Conservation (phyloP, 2,113 vertebrate genomes). For the Nematolebias whitei region DNA sequence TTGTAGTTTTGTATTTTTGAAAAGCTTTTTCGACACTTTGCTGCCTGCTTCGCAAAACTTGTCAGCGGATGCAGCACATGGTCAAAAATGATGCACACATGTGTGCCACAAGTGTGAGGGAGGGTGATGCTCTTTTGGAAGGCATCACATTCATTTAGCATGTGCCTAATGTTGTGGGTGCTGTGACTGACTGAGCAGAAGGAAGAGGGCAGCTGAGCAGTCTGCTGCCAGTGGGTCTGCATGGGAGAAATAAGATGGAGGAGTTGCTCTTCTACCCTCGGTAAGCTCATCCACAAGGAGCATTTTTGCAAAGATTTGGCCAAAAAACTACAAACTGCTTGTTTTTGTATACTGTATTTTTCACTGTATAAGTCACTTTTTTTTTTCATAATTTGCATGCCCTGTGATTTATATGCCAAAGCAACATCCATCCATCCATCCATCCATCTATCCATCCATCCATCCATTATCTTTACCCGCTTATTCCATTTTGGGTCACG, state of each 20-base stretch:
- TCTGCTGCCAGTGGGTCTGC: constrained; percentile 55
- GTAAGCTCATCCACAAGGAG: constrained; percentile 52
- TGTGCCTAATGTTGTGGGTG: constrained; percentile 37
- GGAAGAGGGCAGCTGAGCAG: constrained; percentile 47
- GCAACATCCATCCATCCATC: no score
- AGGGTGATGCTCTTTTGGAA: constrained; percentile 29
- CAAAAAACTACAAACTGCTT: constrained; percentile 45
- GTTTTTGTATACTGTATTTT: constrained; percentile 19
- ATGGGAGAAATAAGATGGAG: constrained; percentile 55
- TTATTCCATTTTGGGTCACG: no score
- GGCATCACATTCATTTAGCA: constrained; percentile 48
- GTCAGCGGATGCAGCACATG: constrained; percentile 3
- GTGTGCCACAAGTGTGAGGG: constrained; percentile 11
- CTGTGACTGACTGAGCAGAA: constrained; percentile 48
- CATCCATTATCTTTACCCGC: no score
- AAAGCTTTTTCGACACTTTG: constrained; percentile 4
- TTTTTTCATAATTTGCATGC: no score
- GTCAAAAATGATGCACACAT: constrained; percentile 15
- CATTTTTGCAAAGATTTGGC: constrained; percentile 51
- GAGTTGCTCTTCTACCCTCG: constrained; percentile 54
- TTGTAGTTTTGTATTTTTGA: neutral
- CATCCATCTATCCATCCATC: no score
- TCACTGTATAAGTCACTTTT: no score
- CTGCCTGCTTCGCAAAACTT: constrained; percentile 10
- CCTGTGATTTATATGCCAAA: no score